A percentile compares a stretch with the other conserved stretches of the same genome.
These are phyloP conservation scores for Andrena minutula DNA, from an alignment of 2,888 invertebrate genomes.

Conservation along the genomic window DNA sequence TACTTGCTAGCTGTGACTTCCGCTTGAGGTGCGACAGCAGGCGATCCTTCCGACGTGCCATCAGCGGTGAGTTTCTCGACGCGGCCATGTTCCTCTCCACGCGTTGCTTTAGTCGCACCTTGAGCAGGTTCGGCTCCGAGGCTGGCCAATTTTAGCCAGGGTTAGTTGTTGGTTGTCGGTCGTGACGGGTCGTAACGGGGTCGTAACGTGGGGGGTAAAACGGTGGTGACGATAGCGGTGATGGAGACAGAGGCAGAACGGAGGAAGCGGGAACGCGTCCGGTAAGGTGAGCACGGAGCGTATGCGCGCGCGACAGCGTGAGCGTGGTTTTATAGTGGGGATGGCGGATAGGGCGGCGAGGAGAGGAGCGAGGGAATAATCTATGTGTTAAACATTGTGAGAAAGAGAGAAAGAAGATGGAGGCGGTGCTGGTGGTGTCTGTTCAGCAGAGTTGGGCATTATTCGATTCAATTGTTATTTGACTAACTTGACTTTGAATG, in stretches of 20 bases:
- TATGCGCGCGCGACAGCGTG: background rate
- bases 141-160: conserved; percentile 88
- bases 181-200: conserved; percentile 66
- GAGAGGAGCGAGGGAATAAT: background rate
- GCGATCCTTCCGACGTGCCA: conserved; percentile 91
- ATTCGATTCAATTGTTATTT: no score
- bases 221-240: conserved; percentile 21
- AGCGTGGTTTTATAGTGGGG: background rate
- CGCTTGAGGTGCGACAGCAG: conserved; percentile 91
- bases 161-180: conserved; percentile 80
- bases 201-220: conserved; percentile 19
- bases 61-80: conserved; percentile 94
- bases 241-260: background rate
- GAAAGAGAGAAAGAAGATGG: background rate
- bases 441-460: no score
- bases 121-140: conserved; percentile 98
- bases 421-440: background rate
- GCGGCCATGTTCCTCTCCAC: conserved; percentile 90
- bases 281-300: background rate
- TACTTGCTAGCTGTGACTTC: conserved; percentile 89
- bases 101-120: conserved; percentile 96
- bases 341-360: background rate
- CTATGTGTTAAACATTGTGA: background rate
- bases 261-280: conserved; percentile 1
- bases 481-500: no score